phyloP scores from a whole-genome alignment of 2,888 invertebrate genomes.

The Reticulitermes lucifugus region DNA sequence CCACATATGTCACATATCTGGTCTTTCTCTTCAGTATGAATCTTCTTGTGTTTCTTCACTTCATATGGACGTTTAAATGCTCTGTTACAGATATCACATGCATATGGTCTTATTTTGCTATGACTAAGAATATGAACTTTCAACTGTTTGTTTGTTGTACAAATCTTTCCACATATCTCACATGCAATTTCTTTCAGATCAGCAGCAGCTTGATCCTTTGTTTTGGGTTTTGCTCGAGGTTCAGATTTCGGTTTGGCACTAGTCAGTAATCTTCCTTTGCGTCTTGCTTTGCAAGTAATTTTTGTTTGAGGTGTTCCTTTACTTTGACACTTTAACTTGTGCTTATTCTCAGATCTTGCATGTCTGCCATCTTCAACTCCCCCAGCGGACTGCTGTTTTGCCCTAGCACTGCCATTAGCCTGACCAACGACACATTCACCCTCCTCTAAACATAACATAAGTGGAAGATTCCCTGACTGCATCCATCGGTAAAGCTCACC shows the following conservation, averaged over 20 bases:
- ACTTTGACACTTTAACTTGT: not conserved
- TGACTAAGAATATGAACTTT: slow-evolving; percentile 61
- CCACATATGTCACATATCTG: slow-evolving; percentile 59
- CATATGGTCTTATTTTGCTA: slow-evolving; percentile 53
- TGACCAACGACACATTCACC: not conserved
- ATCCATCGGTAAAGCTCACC: not conserved
- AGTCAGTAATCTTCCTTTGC: too few relatives aligned
- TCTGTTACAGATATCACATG: slow-evolving; percentile 49
- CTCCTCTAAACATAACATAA: slow-evolving; percentile 3
- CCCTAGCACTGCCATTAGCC: not conserved
- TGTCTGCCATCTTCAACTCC: too few relatives aligned
- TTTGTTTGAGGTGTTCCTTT: not conserved
- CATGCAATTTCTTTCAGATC: slow-evolving; percentile 57
- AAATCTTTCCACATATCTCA: slow-evolving; percentile 56
- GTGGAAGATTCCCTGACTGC: not conserved
- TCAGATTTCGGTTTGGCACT: not conserved
- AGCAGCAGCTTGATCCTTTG: slow-evolving; percentile 43
- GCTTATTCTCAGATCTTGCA: not conserved
- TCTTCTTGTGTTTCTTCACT: slow-evolving; percentile 58
- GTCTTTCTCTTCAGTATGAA: slow-evolving; percentile 58
- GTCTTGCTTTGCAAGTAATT: not conserved
- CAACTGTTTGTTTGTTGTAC: slow-evolving; percentile 55
- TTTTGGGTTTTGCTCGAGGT: not conserved
- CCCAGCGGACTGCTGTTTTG: not conserved
- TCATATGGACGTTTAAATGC: slow-evolving; percentile 49